phyloP scores from a whole-genome alignment of 2,797 vertebrate species.

The Oceanodroma leucorhoa region DNA sequence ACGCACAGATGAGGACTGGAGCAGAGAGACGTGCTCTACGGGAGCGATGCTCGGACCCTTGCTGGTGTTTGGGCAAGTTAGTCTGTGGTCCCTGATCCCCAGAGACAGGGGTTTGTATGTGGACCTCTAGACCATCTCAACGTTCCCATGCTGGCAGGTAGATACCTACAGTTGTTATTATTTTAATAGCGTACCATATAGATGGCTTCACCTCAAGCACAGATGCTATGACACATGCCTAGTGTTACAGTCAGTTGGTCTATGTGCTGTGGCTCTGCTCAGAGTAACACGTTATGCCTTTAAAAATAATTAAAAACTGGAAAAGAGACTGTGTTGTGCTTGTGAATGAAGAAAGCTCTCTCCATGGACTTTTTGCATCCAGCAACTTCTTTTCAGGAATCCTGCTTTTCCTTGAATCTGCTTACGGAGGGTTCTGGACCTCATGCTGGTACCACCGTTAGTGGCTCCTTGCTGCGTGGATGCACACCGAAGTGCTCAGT shows the following conservation, averaged over 20 bases:
- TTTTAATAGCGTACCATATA: not conserved
- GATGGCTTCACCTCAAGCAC: not conserved
- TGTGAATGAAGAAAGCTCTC: not conserved
- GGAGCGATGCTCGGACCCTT: not conserved
- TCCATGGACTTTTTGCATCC: not conserved
- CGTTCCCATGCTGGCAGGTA: not conserved
- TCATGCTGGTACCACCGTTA: not conserved
- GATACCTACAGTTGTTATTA: not conserved
- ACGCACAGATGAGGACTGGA: not conserved
- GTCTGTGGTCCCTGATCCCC: not conserved
- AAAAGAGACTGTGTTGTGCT: not conserved
- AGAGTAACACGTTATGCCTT: rapidly evolving
- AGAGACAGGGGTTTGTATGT: not conserved
- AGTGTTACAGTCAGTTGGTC: not conserved
- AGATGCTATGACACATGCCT: not conserved
- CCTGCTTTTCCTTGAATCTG: not conserved
- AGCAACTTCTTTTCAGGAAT: not conserved
- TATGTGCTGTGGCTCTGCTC: not conserved
- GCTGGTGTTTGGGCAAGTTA: not conserved
- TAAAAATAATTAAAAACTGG: not conserved
- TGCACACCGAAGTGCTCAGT: not conserved
- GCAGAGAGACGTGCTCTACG: rapidly evolving
- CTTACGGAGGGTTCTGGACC: not conserved
- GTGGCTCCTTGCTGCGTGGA: not conserved
- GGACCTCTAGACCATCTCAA: not conserved